Conservation (phyloP, 2,797 vertebrate genomes). For the Myotis findleyi region DNA sequence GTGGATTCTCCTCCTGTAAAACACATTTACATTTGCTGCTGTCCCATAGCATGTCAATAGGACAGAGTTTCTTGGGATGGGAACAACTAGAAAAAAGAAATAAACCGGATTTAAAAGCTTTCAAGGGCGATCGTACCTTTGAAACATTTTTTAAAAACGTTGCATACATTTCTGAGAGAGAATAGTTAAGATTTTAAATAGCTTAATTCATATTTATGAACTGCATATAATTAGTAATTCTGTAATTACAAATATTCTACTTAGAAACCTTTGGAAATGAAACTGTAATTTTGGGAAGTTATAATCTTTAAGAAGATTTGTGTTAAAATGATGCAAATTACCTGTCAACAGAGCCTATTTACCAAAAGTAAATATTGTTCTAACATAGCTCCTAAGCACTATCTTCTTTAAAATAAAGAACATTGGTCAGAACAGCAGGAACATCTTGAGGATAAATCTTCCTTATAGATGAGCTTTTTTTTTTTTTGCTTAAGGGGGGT, state of each 20-base stretch:
- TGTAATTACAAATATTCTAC: conserved; percentile 31
- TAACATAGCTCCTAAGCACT: not conserved
- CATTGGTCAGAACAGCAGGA: not conserved
- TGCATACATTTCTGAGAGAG: conserved; percentile 30
- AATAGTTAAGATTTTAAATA: conserved; percentile 19
- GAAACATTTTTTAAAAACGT: not conserved
- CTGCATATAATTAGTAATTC: conserved; percentile 23
- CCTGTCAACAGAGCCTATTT: conserved; percentile 37
- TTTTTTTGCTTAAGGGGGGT: not conserved
- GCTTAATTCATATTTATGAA: conserved; percentile 56
- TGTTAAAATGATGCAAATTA: conserved; percentile 41
- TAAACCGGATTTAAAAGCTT: not conserved
- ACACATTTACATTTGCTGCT: conserved; percentile 94
- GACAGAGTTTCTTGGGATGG: conserved; percentile 92
- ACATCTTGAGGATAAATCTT: not conserved
- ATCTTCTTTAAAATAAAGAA: not conserved
- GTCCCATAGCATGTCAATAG: conserved; percentile 94
- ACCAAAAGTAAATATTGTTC: conserved; percentile 34
- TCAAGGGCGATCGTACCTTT: not conserved
- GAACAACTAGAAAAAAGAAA: conserved; percentile 87
- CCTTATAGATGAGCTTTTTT: not conserved
- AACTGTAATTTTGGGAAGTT: not conserved
- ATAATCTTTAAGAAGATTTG: conserved; percentile 10
- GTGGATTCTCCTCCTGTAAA: conserved; percentile 85
- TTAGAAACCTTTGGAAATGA: conserved; percentile 41